A percentile compares a stretch with the other conserved stretches of the same genome.
Evolutionary conservation across 1,140 invertebrate genomes (phyloP).

Genomic region (Magallana angulata): DNA sequence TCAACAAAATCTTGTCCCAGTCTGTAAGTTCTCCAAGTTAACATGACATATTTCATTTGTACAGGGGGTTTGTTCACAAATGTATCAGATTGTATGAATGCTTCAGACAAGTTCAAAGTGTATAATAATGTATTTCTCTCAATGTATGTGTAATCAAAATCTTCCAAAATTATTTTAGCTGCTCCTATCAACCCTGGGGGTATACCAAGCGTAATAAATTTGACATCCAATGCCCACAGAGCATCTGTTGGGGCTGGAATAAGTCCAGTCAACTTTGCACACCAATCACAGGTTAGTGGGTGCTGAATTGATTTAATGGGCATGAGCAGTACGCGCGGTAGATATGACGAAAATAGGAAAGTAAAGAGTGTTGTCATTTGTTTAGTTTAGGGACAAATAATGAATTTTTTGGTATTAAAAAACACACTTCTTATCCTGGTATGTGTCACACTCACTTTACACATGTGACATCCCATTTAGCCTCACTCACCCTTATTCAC

Average conservation of each 20-base stretch:
- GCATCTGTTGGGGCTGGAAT: conserved; percentile 88
- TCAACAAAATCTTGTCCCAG: conserved; percentile 75
- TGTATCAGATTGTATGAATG: too few relatives aligned
- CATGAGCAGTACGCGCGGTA: neutral
- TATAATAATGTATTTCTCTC: too few relatives aligned
- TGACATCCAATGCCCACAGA: conserved; percentile 75
- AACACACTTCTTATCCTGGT: too few relatives aligned
- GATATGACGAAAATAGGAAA: too few relatives aligned
- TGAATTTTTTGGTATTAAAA: conserved; percentile 51
- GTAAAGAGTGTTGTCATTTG: neutral
- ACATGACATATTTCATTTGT: neutral
- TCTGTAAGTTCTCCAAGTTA: conserved; percentile 69
- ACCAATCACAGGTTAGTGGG: conserved; percentile 64
- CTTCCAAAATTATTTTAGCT: conserved; percentile 37
- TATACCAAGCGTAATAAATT: conserved; percentile 76
- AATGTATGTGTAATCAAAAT: too few relatives aligned
- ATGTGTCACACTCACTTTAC: conserved; percentile 79
- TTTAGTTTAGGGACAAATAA: conserved; percentile 76
- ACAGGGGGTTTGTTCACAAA: too few relatives aligned
- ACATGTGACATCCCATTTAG: too few relatives aligned
- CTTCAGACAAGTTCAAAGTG: too few relatives aligned
- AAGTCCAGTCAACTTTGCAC: conserved; percentile 79
- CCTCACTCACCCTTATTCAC: too few relatives aligned
- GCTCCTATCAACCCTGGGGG: conserved; percentile 78
- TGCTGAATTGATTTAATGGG: neutral